These are phyloP conservation scores for Trilocha varians DNA, from an alignment of 2,888 invertebrate genomes.

Conservation along the genomic window DNA sequence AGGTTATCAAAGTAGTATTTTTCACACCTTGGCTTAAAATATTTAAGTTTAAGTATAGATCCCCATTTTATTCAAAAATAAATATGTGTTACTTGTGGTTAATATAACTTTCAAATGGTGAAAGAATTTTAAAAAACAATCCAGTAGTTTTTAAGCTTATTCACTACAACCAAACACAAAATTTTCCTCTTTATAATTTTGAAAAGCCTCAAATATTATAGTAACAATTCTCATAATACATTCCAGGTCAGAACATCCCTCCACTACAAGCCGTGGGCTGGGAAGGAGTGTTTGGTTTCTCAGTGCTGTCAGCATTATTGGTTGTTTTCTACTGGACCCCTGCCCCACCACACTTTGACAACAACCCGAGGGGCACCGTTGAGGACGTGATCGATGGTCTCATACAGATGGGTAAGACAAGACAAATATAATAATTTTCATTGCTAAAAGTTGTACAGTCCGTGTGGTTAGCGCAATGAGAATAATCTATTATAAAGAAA, in stretches of 20 bases:
- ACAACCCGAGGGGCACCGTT: conserved; percentile 81
- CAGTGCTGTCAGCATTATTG: conserved; percentile 41
- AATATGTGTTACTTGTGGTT: too few species aligned
- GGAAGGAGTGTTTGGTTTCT: conserved; percentile 81
- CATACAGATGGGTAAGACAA: conserved; percentile 80
- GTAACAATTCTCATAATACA: neutral
- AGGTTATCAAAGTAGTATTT: too few species aligned
- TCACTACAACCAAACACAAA: too few species aligned
- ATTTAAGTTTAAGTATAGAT: too few species aligned
- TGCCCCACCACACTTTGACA: conserved; percentile 82
- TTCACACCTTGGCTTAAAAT: too few species aligned
- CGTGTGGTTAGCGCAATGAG: neutral
- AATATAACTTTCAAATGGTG: too few species aligned
- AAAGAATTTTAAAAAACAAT: too few species aligned
- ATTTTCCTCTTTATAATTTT: too few species aligned
- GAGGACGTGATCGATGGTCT: conserved; percentile 92
- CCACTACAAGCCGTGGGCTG: conserved; percentile 94
- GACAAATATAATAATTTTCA: too few species aligned
- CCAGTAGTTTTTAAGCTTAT: too few species aligned
- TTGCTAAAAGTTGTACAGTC: neutral
- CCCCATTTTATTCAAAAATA: too few species aligned
- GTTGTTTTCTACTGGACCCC: conserved; percentile 82
- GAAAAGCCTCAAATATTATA: too few species aligned
- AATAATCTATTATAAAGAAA: neutral
- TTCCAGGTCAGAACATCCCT: conserved; percentile 82